Evolutionary conservation across 1,140 invertebrate genomes (phyloP).

Genomic region (Nasonia vitripennis): DNA sequence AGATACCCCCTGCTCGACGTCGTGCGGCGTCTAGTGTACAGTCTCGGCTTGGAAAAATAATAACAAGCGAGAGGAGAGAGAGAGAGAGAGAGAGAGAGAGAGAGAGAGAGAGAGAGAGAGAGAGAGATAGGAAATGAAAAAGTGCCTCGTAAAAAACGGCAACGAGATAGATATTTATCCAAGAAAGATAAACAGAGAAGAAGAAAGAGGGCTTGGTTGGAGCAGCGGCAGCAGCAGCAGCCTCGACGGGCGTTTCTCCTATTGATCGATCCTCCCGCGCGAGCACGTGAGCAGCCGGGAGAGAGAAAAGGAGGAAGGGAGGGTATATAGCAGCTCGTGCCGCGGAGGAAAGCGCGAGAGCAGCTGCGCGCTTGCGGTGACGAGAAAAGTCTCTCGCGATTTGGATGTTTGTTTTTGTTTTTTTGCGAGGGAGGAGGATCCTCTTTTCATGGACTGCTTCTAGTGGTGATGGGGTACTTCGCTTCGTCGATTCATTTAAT

Average conservation of each 20-base stretch:
- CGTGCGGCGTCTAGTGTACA: no score
- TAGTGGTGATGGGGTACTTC: no score
- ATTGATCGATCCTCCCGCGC: slow-evolving; percentile 60
- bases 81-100: neutral
- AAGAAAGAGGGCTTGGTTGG: neutral
- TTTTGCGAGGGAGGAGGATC: neutral
- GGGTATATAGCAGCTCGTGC: no score
- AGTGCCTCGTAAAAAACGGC: neutral
- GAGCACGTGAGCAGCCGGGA: slow-evolving; percentile 26
- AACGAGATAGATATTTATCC: neutral
- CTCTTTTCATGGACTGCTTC: no score
- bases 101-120: neutral
- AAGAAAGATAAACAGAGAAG: slow-evolving; percentile 18
- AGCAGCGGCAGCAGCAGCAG: slow-evolving; percentile 7
- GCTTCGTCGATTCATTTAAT: no score
- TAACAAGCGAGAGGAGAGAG: neutral
- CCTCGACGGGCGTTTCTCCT: slow-evolving; percentile 55
- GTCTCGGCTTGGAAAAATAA: neutral
- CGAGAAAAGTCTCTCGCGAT: neutral
- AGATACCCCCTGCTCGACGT: no score
- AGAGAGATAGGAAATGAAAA: neutral
- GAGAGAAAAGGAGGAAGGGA: slow-evolving; percentile 41
- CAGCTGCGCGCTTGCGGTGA: slow-evolving; percentile 54
- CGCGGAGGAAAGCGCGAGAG: slow-evolving; percentile 33
- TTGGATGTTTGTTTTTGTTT: neutral